These are phyloP conservation scores for Antechinus flavipes DNA, from an alignment of 2,113 vertebrate genomes.

Conservation along the genomic window DNA sequence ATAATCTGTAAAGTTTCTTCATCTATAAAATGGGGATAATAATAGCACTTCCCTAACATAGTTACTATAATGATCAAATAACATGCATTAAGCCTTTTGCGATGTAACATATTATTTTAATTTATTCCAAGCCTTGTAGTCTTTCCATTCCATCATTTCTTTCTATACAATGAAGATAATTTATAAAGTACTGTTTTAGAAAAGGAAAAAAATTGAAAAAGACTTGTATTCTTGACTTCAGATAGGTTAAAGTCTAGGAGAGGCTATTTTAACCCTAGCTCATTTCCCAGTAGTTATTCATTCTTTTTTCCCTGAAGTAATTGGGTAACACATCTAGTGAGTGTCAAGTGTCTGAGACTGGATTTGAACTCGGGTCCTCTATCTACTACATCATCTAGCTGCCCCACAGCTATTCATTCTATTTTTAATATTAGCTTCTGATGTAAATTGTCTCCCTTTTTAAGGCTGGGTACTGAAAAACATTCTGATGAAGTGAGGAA, in stretches of 20 bases:
- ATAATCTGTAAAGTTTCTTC: neutral
- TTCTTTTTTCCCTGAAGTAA: no score
- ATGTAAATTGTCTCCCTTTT: neutral
- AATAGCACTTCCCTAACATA: neutral
- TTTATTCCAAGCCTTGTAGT: neutral
- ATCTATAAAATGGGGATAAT: neutral
- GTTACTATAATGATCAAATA: neutral
- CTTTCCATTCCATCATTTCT: neutral
- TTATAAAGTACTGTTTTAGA: neutral
- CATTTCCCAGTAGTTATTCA: neutral
- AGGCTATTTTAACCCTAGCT: neutral
- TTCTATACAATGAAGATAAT: neutral
- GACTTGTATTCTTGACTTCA: neutral
- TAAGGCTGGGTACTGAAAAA: neutral
- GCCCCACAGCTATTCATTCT: no score
- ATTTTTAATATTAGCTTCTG: no score
- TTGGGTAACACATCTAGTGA: no score
- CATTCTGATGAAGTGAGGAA: neutral
- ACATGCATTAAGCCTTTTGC: neutral
- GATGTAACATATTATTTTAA: neutral
- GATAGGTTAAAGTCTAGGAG: neutral
- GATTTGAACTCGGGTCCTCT: no score
- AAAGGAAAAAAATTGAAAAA: neutral
- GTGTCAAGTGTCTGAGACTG: no score
- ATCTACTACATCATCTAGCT: no score